Percentiles rank a stretch among this genome's conserved stretches.
Evolutionary conservation across 2,888 invertebrate genomes (phyloP).

Genomic region (Euspilapteryx auroguttella): DNA sequence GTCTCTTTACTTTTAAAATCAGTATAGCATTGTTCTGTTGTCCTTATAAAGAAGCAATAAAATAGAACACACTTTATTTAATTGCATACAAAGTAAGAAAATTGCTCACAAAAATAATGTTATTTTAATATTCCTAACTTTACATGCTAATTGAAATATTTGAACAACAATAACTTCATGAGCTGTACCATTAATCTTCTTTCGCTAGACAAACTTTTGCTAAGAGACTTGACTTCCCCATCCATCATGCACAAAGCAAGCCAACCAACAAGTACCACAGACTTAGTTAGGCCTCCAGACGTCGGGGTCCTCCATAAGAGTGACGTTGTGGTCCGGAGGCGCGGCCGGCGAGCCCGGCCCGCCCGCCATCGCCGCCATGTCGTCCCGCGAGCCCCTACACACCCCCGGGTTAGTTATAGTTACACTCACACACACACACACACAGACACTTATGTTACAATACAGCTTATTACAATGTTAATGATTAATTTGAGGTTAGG

Average conservation of each 20-base stretch:
- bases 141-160: too few relatives aligned
- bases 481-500: too few relatives aligned
- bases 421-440: slow-evolving; percentile 11
- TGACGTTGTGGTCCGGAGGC: slow-evolving; percentile 69
- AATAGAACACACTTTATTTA: too few relatives aligned
- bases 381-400: slow-evolving; percentile 78
- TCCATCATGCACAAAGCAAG: not conserved
- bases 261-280: slow-evolving; percentile 7
- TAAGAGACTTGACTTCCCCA: not conserved
- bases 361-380: slow-evolving; percentile 80
- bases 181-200: too few relatives aligned
- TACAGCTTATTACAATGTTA: too few relatives aligned
- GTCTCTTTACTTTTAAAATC: too few relatives aligned
- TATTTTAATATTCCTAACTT: too few relatives aligned
- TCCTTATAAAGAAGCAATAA: too few relatives aligned
- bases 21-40: too few relatives aligned
- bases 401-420: slow-evolving; percentile 9
- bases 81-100: too few relatives aligned
- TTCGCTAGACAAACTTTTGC: not conserved
- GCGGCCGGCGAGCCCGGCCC: slow-evolving; percentile 65
- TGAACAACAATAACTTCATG: too few relatives aligned
- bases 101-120: too few relatives aligned
- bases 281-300: slow-evolving; percentile 92
- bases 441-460: slow-evolving; percentile 3
- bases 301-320: slow-evolving; percentile 90